Evolutionary conservation across 2,113 vertebrate genomes (phyloP).

Genomic region (Aplodontia rufa): DNA sequence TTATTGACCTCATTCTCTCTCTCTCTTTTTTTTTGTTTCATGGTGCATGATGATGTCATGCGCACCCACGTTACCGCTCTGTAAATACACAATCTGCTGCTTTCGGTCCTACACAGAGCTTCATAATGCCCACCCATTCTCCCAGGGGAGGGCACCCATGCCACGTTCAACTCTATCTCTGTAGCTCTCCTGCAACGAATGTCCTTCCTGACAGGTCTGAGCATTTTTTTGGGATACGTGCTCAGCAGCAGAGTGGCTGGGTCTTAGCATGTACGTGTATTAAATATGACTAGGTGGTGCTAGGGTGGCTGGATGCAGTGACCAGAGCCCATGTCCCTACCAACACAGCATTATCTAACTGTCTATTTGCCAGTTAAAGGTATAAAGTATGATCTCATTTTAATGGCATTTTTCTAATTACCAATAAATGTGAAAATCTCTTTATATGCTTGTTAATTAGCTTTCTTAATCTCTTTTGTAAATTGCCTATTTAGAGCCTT

Average conservation of each 20-base stretch:
- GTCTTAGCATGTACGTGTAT: accelerated
- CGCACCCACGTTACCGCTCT: not conserved
- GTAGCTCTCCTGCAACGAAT: accelerated
- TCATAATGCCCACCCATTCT: accelerated
- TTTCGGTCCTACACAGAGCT: not conserved
- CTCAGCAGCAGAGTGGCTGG: not conserved
- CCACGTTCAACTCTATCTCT: too few relatives aligned
- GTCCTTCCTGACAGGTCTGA: accelerated
- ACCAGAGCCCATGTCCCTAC: not conserved
- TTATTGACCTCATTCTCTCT: not conserved
- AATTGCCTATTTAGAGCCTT: slow-evolving; percentile 27
- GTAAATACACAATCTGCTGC: accelerated
- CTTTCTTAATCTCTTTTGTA: slow-evolving; percentile 8
- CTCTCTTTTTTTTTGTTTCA: not conserved
- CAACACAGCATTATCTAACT: not conserved
- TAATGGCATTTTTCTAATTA: slow-evolving; percentile 53
- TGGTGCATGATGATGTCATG: not conserved
- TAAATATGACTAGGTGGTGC: not conserved
- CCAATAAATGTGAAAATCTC: slow-evolving; percentile 45
- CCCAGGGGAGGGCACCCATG: not conserved
- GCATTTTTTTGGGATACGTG: not conserved
- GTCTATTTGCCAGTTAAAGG: not conserved
- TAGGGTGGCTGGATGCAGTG: not conserved
- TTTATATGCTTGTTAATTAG: slow-evolving; percentile 51
- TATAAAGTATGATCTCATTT: not conserved